Percentiles rank a stretch among this genome's conserved stretches.
Evolutionary conservation across 1,140 invertebrate species (phyloP).

Genomic region (Xylocopa sonorina): DNA sequence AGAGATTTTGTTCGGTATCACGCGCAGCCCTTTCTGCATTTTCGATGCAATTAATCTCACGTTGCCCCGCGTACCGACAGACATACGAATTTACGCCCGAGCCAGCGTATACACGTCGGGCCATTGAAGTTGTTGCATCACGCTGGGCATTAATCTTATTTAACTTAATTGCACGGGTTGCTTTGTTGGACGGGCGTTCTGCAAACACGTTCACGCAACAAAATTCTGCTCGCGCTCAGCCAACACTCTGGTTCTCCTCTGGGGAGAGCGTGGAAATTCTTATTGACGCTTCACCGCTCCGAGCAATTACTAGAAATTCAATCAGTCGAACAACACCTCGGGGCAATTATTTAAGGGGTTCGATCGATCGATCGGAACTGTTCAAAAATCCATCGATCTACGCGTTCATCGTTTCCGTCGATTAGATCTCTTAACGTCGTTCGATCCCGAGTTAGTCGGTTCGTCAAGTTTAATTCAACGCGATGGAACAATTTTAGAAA

Average conservation of each 20-base stretch:
- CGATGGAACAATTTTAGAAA: neutral
- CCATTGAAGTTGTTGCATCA: constrained; percentile 45
- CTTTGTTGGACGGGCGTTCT: constrained; percentile 33
- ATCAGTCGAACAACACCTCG: too few species aligned
- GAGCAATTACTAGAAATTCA: too few species aligned
- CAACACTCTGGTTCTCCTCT: neutral
- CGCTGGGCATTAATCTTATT: constrained; percentile 49
- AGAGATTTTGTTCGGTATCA: constrained; percentile 23
- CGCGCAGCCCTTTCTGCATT: constrained; percentile 20
- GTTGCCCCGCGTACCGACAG: constrained; percentile 15
- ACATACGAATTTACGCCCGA: constrained; percentile 36
- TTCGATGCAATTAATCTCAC: constrained; percentile 52
- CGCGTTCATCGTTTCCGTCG: too few species aligned
- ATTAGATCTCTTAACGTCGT: too few species aligned
- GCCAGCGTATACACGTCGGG: constrained; percentile 6
- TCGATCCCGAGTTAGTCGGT: too few species aligned
- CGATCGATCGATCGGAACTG: too few species aligned
- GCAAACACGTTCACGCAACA: constrained; percentile 7
- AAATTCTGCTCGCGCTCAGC: constrained; percentile 16
- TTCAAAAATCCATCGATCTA: too few species aligned
- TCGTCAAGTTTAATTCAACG: too few species aligned
- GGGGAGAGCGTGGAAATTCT: neutral
- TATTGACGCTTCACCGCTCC: too few species aligned
- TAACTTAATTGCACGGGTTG: constrained; percentile 47
- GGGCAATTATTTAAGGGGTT: too few species aligned